Evolutionary conservation across 2,113 vertebrate species (phyloP).

Genomic region (Silurus asotus): DNA sequence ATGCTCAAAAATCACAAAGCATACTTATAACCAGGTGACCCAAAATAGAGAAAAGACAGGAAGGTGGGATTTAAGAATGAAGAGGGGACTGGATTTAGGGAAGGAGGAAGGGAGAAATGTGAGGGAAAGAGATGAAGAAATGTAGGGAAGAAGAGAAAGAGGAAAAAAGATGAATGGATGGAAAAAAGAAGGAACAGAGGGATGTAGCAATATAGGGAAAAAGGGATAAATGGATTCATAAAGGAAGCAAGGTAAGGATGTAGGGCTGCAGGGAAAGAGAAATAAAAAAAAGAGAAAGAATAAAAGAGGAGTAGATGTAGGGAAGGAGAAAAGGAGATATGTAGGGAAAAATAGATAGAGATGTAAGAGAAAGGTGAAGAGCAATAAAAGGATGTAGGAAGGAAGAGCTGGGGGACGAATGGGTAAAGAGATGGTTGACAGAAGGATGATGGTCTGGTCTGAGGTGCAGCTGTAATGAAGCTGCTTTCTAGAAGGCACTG

Average conservation of each 20-base stretch:
- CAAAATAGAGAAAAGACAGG: too few relatives aligned
- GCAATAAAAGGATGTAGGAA: too few relatives aligned
- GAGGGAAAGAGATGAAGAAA: neutral
- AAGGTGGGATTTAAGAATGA: neutral
- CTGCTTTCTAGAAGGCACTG: neutral
- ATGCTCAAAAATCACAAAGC: too few relatives aligned
- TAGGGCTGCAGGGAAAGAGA: neutral
- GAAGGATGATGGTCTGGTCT: neutral
- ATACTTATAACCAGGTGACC: too few relatives aligned
- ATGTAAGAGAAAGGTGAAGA: too few relatives aligned
- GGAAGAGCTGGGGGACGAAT: neutral
- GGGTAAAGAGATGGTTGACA: neutral
- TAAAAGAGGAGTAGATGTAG: neutral
- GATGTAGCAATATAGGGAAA: neutral
- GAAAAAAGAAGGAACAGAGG: neutral
- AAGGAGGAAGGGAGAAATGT: neutral
- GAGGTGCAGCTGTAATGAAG: conserved; percentile 23
- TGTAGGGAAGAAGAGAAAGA: neutral
- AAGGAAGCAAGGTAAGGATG: neutral
- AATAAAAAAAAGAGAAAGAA: neutral
- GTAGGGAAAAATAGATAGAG: neutral
- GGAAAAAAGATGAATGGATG: neutral
- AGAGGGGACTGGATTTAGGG: neutral
- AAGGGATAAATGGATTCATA: neutral
- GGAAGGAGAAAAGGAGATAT: neutral